These are phyloP conservation scores for Mus spicilegus DNA, from an alignment of 2,113 vertebrate species.

Conservation along the genomic window DNA sequence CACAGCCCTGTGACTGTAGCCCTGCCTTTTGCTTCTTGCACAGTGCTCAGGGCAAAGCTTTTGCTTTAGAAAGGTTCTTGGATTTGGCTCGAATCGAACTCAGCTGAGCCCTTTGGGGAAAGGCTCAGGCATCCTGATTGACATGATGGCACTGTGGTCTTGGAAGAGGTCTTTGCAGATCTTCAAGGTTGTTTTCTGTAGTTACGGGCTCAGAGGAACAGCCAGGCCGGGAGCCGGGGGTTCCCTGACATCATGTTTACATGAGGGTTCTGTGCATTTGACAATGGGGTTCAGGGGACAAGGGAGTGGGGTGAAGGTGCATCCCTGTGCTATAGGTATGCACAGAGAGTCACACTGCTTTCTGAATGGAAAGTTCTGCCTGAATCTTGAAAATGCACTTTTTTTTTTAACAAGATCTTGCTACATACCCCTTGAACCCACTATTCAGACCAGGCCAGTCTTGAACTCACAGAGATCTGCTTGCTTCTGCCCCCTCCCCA, in stretches of 20 bases:
- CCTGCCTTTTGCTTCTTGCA: not conserved
- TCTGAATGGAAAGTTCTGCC: not conserved
- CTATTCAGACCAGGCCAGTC: not conserved
- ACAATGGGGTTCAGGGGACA: not conserved
- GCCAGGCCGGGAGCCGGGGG: not conserved
- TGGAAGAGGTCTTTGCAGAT: slow-evolving; percentile 2
- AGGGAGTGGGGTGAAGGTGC: not conserved
- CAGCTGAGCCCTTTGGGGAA: not conserved
- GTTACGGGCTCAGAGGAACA: not conserved
- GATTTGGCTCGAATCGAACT: not conserved
- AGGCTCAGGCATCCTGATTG: not conserved
- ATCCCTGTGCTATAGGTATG: not conserved
- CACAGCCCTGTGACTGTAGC: not conserved
- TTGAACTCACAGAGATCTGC: not conserved
- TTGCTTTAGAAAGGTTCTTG: not conserved
- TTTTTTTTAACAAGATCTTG: not conserved
- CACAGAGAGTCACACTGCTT: not conserved
- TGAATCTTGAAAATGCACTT: slow-evolving; percentile 11
- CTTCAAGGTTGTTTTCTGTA: not conserved
- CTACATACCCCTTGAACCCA: too few relatives aligned
- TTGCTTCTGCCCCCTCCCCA: not conserved
- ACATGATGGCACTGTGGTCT: too few relatives aligned
- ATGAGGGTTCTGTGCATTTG: not conserved
- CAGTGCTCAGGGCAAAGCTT: not conserved
- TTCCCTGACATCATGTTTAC: not conserved